A percentile compares a stretch with the other conserved stretches of the same genome.
Evolutionary conservation across 2,797 vertebrate species (phyloP).

Genomic region (Brachyalestes nurse): DNA sequence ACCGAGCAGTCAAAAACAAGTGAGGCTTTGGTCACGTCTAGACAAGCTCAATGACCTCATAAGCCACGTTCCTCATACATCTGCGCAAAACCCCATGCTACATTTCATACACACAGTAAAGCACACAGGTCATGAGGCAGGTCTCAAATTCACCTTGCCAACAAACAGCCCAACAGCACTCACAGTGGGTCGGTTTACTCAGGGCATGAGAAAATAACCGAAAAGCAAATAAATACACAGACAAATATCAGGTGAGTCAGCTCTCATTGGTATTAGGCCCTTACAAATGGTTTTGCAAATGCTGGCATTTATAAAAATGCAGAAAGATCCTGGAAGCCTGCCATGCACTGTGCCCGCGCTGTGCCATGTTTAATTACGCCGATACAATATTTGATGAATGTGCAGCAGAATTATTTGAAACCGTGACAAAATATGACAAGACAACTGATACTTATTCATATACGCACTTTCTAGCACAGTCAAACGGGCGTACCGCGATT

Average conservation of each 20-base stretch:
- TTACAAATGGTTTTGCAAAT: background rate
- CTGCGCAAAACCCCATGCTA: slow-evolving; percentile 13
- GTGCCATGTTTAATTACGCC: background rate
- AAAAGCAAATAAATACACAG: background rate
- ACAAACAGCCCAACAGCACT: background rate
- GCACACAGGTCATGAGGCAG: background rate
- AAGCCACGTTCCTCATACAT: slow-evolving; percentile 35
- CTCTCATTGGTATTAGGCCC: background rate
- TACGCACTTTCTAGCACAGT: background rate
- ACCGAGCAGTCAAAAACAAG: slow-evolving; percentile 52
- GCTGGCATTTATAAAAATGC: background rate
- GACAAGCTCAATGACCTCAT: slow-evolving; percentile 56
- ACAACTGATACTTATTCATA: background rate
- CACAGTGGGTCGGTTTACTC: background rate
- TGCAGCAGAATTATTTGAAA: slow-evolving; percentile 8
- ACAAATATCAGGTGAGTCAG: background rate
- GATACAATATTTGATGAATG: slow-evolving; percentile 13
- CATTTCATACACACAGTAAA: slow-evolving; percentile 10
- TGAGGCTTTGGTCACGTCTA: slow-evolving; percentile 55
- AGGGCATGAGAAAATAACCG: background rate
- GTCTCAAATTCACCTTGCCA: background rate
- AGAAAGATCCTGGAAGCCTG: background rate
- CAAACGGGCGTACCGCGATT: background rate
- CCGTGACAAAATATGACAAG: slow-evolving; percentile 5
- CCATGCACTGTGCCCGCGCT: background rate